Evolutionary conservation across 2,113 vertebrate species (phyloP).

Genomic region (Fulica atra): DNA sequence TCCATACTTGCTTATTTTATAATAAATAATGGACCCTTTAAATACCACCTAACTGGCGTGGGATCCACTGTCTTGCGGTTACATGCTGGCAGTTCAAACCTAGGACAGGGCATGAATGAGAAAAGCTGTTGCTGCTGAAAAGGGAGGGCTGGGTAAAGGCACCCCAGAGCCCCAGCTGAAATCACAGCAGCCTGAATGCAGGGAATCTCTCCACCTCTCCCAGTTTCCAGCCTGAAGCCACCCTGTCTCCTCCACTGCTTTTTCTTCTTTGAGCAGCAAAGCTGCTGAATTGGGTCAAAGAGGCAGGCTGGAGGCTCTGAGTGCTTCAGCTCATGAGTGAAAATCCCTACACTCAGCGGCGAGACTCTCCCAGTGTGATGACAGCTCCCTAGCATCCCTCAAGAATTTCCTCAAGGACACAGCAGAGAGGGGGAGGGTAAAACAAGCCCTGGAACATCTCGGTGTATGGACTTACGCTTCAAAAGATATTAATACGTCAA

Average conservation of each 20-base stretch:
- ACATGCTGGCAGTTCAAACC: background rate
- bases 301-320: background rate
- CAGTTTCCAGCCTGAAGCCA: background rate
- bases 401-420: background rate
- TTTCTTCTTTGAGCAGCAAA: background rate
- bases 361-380: rapidly evolving
- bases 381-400: background rate
- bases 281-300: background rate
- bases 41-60: background rate
- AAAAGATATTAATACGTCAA: background rate
- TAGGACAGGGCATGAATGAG: background rate
- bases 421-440: background rate
- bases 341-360: rapidly evolving
- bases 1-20: background rate
- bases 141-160: background rate
- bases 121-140: background rate
- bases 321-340: rapidly evolving
- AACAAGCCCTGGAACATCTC: background rate
- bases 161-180: background rate
- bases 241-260: background rate
- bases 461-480: background rate
- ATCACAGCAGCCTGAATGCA: background rate
- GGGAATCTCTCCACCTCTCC: background rate
- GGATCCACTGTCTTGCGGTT: background rate
- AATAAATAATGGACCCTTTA: background rate